A percentile compares a stretch with the other conserved stretches of the same genome.
phyloP scores from a whole-genome alignment of 1,140 invertebrate species.

The Macrosteles quadrilineatus region DNA sequence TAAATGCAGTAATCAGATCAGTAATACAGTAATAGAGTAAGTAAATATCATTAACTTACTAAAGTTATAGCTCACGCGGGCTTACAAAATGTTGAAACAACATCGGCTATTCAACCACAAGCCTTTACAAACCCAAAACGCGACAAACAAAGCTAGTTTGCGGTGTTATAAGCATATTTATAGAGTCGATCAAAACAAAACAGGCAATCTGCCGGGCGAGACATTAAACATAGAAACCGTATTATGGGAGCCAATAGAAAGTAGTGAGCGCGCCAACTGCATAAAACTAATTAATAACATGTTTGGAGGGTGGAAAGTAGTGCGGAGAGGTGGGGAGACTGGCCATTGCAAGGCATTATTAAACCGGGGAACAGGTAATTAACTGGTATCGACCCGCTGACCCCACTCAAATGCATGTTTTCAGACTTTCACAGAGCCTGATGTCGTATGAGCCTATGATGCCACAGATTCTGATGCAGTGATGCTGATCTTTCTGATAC shows the following conservation, averaged over 20 bases:
- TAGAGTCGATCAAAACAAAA: constrained; percentile 3
- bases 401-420: constrained; percentile 3
- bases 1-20: too few relatives aligned
- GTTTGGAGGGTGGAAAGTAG: constrained; percentile 6
- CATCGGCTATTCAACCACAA: too few relatives aligned
- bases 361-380: constrained; percentile 10
- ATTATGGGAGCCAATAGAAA: constrained; percentile 16
- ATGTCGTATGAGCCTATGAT: too few relatives aligned
- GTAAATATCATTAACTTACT: too few relatives aligned
- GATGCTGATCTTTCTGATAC: too few relatives aligned
- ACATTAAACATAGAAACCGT: constrained; percentile 12
- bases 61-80: too few relatives aligned
- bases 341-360: constrained; percentile 10
- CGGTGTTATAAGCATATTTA: not conserved
- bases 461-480: too few relatives aligned
- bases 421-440: not conserved
- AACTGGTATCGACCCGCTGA: not conserved
- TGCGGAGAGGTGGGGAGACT: not conserved
- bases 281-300: constrained; percentile 15
- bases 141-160: too few relatives aligned
- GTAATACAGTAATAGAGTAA: too few relatives aligned
- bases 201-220: not conserved
- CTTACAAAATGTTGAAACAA: too few relatives aligned
- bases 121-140: too few relatives aligned
- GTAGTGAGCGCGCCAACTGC: constrained; percentile 2